Evolutionary conservation across 2,888 invertebrate genomes (phyloP).

Genomic region (Melanotus villosus): DNA sequence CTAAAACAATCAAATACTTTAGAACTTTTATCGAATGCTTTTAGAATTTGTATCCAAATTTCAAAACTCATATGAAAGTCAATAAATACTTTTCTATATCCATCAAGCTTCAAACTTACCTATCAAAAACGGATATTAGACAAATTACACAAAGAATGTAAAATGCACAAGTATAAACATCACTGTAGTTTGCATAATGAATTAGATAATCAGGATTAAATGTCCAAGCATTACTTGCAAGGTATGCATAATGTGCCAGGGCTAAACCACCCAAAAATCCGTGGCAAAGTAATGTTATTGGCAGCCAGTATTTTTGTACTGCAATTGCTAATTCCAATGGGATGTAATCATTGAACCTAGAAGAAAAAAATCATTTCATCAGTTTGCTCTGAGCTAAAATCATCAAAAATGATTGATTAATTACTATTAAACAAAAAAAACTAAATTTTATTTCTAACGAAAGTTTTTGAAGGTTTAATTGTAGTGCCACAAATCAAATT

Average conservation of each 20-base stretch:
- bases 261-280: constrained; percentile 74
- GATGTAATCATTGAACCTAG: constrained; percentile 38
- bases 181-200: constrained; percentile 65
- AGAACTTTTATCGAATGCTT: too few species aligned
- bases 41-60: too few species aligned
- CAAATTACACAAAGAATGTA: constrained; percentile 74
- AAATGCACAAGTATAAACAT: constrained; percentile 68
- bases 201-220: constrained; percentile 61
- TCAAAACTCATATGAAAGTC: too few species aligned
- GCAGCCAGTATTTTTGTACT: constrained; percentile 72
- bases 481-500: too few species aligned
- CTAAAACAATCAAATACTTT: constrained; percentile 56
- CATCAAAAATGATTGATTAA: too few species aligned
- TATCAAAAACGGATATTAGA: constrained; percentile 73
- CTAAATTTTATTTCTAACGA: too few species aligned
- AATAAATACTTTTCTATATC: too few species aligned
- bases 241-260: constrained; percentile 73
- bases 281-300: constrained; percentile 72
- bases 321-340: constrained; percentile 72
- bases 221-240: constrained; percentile 70
- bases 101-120: too few species aligned
- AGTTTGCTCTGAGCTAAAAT: not conserved
- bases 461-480: too few species aligned
- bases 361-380: not conserved
- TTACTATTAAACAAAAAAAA: too few species aligned